A percentile compares a stretch with the other conserved stretches of the same genome.
Conservation (phyloP, 2,888 invertebrate species). For the Argyresthia albistria region DNA sequence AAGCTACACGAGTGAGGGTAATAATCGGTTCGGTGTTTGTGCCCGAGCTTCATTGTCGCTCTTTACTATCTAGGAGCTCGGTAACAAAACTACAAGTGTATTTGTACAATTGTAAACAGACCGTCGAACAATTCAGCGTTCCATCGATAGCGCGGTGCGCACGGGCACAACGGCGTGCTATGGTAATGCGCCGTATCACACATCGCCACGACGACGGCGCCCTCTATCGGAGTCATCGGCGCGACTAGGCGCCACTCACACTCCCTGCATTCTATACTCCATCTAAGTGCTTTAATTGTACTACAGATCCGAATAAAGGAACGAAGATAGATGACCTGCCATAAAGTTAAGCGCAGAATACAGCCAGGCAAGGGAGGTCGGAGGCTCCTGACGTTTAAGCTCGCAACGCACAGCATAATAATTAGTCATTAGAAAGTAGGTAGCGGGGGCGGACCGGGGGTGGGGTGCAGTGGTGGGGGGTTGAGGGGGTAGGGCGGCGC, state of each 20-base stretch:
- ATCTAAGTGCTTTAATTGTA: neutral
- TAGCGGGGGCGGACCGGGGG: constrained; percentile 32
- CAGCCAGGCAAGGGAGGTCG: neutral
- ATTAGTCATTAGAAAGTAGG: constrained; percentile 73
- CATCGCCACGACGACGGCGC: constrained; percentile 40
- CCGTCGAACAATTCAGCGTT: neutral
- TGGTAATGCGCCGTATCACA: constrained; percentile 55
- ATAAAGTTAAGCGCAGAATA: constrained; percentile 23
- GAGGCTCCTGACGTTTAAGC: constrained; percentile 50
- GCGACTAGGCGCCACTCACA: constrained; percentile 11
- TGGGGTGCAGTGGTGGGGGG: constrained; percentile 25
- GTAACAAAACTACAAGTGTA: too few species aligned
- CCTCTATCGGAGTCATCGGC: constrained; percentile 46
- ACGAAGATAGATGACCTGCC: constrained; percentile 37
- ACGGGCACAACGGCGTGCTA: constrained; percentile 18
- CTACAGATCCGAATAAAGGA: neutral
- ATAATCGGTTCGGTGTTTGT: neutral
- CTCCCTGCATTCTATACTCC: neutral
- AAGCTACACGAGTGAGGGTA: too few species aligned
- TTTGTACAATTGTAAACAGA: constrained; percentile 3
- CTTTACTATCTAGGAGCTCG: too few species aligned
- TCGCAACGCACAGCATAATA: constrained; percentile 71
- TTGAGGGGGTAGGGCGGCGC: constrained; percentile 40
- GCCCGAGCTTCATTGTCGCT: too few species aligned
- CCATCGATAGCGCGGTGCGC: constrained; percentile 2